These are phyloP conservation scores for Lepidochrysops patricia DNA, from an alignment of 2,888 invertebrate species.

Conservation along the genomic window DNA sequence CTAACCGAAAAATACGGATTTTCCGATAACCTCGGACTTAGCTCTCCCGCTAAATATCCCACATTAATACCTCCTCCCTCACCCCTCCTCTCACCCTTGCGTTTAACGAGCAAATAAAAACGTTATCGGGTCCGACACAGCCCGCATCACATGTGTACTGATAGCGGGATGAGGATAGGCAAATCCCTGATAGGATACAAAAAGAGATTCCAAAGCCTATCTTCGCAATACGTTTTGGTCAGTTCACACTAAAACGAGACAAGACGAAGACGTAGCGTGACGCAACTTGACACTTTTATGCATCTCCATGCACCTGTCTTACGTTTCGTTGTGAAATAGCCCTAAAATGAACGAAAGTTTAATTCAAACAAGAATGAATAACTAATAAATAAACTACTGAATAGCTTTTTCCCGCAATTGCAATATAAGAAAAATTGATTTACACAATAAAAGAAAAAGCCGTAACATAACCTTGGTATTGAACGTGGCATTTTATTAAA, in stretches of 20 bases:
- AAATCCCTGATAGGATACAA: not conserved
- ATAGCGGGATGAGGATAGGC: not conserved
- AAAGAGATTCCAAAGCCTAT: not conserved
- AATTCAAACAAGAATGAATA: no score
- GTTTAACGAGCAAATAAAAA: slow-evolving; percentile 40
- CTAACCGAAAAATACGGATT: not conserved
- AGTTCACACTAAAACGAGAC: no score
- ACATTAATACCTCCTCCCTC: not conserved
- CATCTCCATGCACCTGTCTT: no score
- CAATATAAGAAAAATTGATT: no score
- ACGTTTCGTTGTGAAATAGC: no score
- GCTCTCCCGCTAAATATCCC: not conserved
- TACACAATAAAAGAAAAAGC: not conserved
- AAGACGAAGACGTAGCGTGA: no score
- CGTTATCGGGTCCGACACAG: slow-evolving; percentile 33
- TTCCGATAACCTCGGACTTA: not conserved
- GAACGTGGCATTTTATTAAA: not conserved
- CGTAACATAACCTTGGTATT: not conserved
- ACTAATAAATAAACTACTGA: no score
- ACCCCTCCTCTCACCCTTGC: slow-evolving; percentile 25
- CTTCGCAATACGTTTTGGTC: no score
- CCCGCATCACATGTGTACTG: slow-evolving; percentile 2
- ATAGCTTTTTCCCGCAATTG: no score
- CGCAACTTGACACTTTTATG: no score
- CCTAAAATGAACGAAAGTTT: no score